Percentiles rank a stretch among this genome's conserved stretches.
Evolutionary conservation across 2,888 invertebrate species (phyloP).

Genomic region (Lamellibrachia columna): DNA sequence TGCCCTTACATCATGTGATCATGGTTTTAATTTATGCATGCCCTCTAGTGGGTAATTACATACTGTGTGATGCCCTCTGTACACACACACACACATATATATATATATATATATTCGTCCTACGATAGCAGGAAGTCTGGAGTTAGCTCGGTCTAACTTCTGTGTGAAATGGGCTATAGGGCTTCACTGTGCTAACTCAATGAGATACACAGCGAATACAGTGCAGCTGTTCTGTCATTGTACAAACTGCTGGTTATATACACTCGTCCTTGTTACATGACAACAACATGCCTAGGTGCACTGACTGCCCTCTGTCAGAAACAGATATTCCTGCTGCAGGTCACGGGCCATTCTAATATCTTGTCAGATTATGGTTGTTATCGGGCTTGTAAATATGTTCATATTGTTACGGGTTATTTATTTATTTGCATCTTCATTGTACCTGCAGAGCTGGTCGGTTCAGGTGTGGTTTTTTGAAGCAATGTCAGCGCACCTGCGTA

Average conservation of each 20-base stretch:
- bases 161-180: neutral
- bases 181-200: neutral
- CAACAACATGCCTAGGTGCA: neutral
- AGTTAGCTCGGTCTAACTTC: neutral
- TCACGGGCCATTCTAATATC: neutral
- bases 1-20: too few relatives aligned
- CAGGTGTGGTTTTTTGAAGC: neutral
- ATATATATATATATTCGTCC: too few relatives aligned
- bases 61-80: neutral
- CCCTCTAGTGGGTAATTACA: too few relatives aligned
- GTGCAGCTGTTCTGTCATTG: neutral
- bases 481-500: neutral
- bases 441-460: neutral
- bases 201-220: neutral
- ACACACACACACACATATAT: constrained; percentile 18
- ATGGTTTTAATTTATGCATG: too few relatives aligned
- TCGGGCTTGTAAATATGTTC: too few relatives aligned
- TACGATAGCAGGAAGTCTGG: neutral
- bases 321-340: neutral
- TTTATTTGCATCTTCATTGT: neutral
- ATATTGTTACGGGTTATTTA: neutral
- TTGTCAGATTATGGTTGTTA: too few relatives aligned
- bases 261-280: neutral
- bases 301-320: neutral
- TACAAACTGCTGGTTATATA: neutral